Evolutionary conservation across 2,113 vertebrate genomes (phyloP).

Genomic region (Pelvicachromis taeniatus): DNA sequence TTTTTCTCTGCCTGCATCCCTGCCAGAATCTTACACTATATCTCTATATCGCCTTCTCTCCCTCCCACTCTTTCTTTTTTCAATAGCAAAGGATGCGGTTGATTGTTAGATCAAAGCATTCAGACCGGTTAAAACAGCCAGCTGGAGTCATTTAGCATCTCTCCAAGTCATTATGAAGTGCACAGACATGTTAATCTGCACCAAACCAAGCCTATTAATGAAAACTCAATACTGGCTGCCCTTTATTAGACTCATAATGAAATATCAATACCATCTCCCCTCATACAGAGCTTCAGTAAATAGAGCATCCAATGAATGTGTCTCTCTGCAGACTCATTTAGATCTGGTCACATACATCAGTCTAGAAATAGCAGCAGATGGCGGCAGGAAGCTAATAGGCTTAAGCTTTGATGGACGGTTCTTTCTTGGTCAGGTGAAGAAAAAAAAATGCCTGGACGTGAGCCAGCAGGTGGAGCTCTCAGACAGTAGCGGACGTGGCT

Average conservation of each 20-base stretch:
- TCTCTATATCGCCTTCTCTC: conserved; percentile 7
- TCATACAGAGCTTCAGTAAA: conserved; percentile 57
- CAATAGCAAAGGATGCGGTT: conserved; percentile 10
- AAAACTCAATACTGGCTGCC: conserved; percentile 63
- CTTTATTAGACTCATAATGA: conserved; percentile 71
- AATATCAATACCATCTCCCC: conserved; percentile 69
- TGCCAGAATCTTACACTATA: not conserved
- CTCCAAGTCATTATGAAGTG: conserved; percentile 53
- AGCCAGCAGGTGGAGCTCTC: conserved; percentile 63
- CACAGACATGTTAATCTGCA: conserved; percentile 58
- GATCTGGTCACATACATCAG: conserved; percentile 35
- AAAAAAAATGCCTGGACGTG: not conserved
- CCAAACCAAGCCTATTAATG: conserved; percentile 64
- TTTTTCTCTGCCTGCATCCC: not conserved
- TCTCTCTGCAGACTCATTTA: conserved; percentile 45
- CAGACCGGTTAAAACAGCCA: conserved; percentile 43
- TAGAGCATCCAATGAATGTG: conserved; percentile 27
- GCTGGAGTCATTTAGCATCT: conserved; percentile 34
- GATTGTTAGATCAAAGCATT: conserved; percentile 40
- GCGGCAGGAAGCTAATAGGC: conserved; percentile 16
- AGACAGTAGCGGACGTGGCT: conserved; percentile 19
- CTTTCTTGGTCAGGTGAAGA: conserved; percentile 16
- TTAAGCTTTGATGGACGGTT: conserved; percentile 11
- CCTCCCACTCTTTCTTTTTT: not conserved
- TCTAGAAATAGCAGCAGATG: conserved; percentile 41